Base-by-base conservation (phyloP, 30 jellyfish, hydroid and myxozoan species). In the Sanderia malayensis region DNA sequence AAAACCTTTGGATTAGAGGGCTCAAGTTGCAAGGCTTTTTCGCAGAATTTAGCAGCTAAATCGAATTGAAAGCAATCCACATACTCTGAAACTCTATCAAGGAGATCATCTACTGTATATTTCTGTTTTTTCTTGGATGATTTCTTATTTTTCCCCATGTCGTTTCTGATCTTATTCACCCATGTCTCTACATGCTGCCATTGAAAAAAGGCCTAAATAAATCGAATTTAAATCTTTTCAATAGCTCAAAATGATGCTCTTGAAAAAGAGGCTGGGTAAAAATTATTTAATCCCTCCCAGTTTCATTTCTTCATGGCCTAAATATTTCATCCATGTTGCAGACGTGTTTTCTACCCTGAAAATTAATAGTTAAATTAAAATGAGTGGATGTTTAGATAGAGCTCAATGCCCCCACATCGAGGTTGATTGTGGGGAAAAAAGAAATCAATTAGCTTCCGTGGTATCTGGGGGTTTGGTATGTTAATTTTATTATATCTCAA, bases 301-400 rank as follows among this genome's bases (percentile, higher is more conserved):
- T n/a, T n/a, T n/a, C n/a, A n/a, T n/a, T n/a, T n/a, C n/a, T n/a
- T n/a, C n/a, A n/a, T n/a, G n/a, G n/a, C n/a, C n/a, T n/a, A n/a
- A n/a, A n/a, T n/a, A n/a, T n/a, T n/a, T n/a, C n/a, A n/a, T n/a
- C n/a, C n/a, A n/a, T n/a, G n/a, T n/a, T n/a, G n/a, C n/a, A n/a
- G n/a, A n/a, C n/a, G n/a, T n/a, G n/a, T n/a, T n/a, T n/a, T n/a
- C n/a, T n/a, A n/a, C n/a, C n/a, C n/a, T n/a, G n/a, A n/a, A n/a
- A n/a, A n/a, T n/a, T n/a, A n/a, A n/a, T n/a, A n/a, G n/a, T n/a
- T n/a, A n/a, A n/a, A n/a, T n/a, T n/a, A n/a, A n/a, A 53, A 92
- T 92, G 98, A 84, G 96, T 67, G 96, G 98, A 18, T 92, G 98
- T 61, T 61, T 92, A 47, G 98, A 92, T 73, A 81, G 94, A n/a